Conservation (phyloP, 2,888 invertebrate species). For the Crepidodera aurea region DNA sequence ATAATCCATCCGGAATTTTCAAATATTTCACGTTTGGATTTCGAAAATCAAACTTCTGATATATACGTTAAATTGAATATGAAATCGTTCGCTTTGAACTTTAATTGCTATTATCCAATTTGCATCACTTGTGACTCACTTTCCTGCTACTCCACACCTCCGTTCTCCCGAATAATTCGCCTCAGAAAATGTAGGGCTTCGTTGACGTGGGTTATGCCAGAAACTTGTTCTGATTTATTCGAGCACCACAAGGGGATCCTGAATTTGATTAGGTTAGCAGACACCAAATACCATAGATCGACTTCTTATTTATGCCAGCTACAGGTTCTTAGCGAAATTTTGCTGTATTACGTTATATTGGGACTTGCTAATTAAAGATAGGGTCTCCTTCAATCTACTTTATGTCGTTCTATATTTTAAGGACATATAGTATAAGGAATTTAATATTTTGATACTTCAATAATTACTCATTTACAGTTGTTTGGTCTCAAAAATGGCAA, state of each 20-base stretch:
- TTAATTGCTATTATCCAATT: constrained; percentile 33
- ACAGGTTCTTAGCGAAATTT: constrained; percentile 1
- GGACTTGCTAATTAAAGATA: too few relatives aligned
- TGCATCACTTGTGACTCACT: constrained; percentile 27
- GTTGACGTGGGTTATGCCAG: constrained; percentile 6
- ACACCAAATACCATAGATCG: background rate
- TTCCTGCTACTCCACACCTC: background rate
- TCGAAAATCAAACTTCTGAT: constrained; percentile 21
- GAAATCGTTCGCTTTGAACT: constrained; percentile 28
- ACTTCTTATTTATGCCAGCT: constrained; percentile 4
- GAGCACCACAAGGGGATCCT: background rate
- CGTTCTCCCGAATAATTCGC: constrained; percentile 6
- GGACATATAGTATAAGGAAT: too few relatives aligned
- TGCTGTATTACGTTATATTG: background rate
- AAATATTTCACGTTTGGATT: background rate
- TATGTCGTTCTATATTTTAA: too few relatives aligned
- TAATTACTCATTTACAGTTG: too few relatives aligned
- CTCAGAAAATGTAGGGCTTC: constrained; percentile 3
- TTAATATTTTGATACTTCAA: too few relatives aligned
- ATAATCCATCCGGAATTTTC: background rate
- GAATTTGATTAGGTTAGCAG: constrained; percentile 5
- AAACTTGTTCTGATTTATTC: constrained; percentile 19
- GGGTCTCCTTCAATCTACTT: too few relatives aligned
- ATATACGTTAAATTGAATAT: constrained; percentile 28
- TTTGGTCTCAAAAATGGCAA: too few relatives aligned